A percentile compares a stretch with the other conserved stretches of the same genome.
Conservation (phyloP, 2,888 invertebrate species). For the Leptinotarsa tumamoca region DNA sequence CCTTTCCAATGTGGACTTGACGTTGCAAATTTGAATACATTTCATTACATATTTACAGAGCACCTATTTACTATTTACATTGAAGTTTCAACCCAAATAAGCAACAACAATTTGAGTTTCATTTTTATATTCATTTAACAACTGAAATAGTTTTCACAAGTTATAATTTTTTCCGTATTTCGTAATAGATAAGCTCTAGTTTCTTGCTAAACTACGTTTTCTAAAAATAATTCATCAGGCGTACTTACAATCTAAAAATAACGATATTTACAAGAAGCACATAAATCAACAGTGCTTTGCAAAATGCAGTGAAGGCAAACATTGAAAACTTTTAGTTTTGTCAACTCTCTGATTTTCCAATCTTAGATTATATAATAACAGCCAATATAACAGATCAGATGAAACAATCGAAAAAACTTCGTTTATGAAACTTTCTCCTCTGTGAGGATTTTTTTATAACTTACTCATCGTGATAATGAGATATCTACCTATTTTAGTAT, state of each 20-base stretch:
- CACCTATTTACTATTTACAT: slow-evolving; percentile 57
- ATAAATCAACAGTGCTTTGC: slow-evolving; percentile 63
- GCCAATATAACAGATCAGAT: slow-evolving; percentile 29
- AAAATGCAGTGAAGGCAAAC: slow-evolving; percentile 65
- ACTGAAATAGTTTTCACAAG: background rate
- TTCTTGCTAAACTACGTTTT: slow-evolving; percentile 39
- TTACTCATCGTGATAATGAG: no score
- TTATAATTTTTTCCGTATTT: slow-evolving; percentile 19
- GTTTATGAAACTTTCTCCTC: background rate
- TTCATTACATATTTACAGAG: slow-evolving; percentile 44
- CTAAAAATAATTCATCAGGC: slow-evolving; percentile 44
- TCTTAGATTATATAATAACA: slow-evolving; percentile 28
- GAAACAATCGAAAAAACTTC: slow-evolving; percentile 1
- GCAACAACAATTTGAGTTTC: slow-evolving; percentile 5
- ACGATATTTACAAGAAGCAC: slow-evolving; percentile 53
- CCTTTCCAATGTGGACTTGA: background rate
- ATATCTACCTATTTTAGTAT: background rate
- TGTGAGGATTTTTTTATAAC: background rate
- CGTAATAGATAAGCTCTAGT: slow-evolving; percentile 41
- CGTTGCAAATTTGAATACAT: background rate
- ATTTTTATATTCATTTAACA: slow-evolving; percentile 31
- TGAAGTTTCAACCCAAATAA: slow-evolving; percentile 42
- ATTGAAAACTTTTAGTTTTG: slow-evolving; percentile 53
- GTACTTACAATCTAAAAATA: slow-evolving; percentile 46
- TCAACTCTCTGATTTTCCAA: slow-evolving; percentile 20